phyloP scores from a whole-genome alignment of 1,140 invertebrate species.

The Lasioglossum baleicum region DNA sequence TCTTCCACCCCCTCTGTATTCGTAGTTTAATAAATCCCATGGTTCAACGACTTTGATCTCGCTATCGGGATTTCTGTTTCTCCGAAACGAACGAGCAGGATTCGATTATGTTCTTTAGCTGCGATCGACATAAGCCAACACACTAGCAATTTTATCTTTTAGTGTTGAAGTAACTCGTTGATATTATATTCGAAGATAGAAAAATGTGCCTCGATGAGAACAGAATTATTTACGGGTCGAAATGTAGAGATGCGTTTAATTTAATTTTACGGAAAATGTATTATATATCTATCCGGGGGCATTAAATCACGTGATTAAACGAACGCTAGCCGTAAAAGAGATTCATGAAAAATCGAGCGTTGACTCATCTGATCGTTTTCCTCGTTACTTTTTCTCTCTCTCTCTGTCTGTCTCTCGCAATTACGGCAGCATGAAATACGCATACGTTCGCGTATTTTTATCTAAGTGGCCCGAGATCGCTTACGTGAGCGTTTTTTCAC shows the following conservation, averaged over 20 bases:
- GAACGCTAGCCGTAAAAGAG: not conserved
- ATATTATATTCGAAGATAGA: too few species aligned
- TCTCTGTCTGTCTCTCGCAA: not conserved
- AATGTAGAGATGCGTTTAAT: too few species aligned
- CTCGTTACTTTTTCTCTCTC: not conserved
- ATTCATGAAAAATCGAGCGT: not conserved
- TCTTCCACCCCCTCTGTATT: not conserved
- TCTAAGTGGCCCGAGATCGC: not conserved
- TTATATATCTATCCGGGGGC: too few species aligned
- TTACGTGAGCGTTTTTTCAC: conserved; percentile 4
- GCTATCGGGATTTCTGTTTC: not conserved
- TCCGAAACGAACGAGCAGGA: not conserved
- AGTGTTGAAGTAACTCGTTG: too few species aligned
- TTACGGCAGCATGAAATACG: not conserved
- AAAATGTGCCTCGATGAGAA: too few species aligned
- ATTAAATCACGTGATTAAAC: not conserved
- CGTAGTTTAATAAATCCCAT: conserved; percentile 13
- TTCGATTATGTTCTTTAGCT: too few species aligned
- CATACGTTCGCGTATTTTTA: not conserved
- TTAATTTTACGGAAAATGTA: too few species aligned
- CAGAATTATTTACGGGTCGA: too few species aligned
- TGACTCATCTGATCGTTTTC: not conserved
- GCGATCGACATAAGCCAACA: too few species aligned
- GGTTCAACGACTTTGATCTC: conserved; percentile 26
- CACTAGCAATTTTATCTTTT: too few species aligned